Evolutionary conservation across 2,113 vertebrate species (phyloP), one percentile per base, ranked within the genome.

Genomic region (Phocoena phocoena): DNA sequence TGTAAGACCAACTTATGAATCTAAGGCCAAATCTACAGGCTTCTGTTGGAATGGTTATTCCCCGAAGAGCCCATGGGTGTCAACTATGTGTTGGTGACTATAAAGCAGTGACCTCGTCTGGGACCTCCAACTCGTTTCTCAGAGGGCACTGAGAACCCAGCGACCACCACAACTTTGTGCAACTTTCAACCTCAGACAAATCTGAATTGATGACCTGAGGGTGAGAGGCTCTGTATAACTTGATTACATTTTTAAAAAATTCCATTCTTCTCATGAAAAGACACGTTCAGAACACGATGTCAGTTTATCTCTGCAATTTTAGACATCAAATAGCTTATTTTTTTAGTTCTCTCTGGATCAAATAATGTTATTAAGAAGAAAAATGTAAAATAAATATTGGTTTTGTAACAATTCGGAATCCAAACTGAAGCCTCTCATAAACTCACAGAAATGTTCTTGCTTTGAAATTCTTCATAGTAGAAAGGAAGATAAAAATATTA

Each of bases 291-390:
- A 97, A 74, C 82, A 98, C 97, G 97, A 70, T 96, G 73, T 96
- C 38, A 50, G 84, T 97, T 97, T 98, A 97, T 96, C 50, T 96
- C 91, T 97, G 93, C 95, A 96, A 96, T 98, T 97, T 97, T 98
- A 98, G 97, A 88, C 87, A 98, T 92, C 88, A 98, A 96, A 97
- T 98, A 98, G 96, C 97, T 97, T 98, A 97, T 93, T 96, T 53
- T 88, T 77, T 71, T 8, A 12, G 88, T 95, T 98, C 96, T 96
- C 97, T 96, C 95, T 83, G 38, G 98, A 96, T 98, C 98, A 98
- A 96, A 98, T 96, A 98, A 98, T 97, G 96, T 98, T 97, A 97
- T 98, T 98, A 98, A 98, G 97, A 98, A 98, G 97, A 97, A 98
- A 97, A 98, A 98, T 98, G 97, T 97, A 97, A 98, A 98, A 58